These are phyloP conservation scores for Ellobius talpinus DNA, from an alignment of 2,113 vertebrate genomes.

Conservation along the genomic window DNA sequence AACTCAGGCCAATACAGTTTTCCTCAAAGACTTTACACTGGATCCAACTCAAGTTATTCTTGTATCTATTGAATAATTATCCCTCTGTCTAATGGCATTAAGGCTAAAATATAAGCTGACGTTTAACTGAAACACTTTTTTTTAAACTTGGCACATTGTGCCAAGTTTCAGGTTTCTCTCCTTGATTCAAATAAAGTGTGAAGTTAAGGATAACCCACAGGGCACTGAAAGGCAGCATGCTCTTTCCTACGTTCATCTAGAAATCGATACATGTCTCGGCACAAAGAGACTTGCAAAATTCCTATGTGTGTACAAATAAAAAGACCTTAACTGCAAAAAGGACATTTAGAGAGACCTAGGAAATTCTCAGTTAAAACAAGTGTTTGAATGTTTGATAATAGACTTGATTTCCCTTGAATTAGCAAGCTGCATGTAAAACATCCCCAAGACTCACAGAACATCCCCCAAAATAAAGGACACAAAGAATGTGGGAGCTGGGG, in stretches of 20 bases:
- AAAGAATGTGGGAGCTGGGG: too few relatives aligned
- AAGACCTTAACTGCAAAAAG: not conserved
- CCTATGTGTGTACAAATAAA: not conserved
- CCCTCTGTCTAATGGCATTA: not conserved
- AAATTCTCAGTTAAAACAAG: not conserved
- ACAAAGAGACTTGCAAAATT: not conserved
- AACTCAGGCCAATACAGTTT: not conserved
- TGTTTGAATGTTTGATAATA: not conserved
- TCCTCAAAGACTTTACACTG: not conserved
- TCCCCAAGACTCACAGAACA: not conserved
- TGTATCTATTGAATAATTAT: not conserved
- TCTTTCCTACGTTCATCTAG: not conserved
- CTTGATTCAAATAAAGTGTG: not conserved
- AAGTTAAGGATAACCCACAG: not conserved
- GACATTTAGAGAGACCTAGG: not conserved
- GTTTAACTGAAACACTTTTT: not conserved
- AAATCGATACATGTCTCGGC: not conserved
- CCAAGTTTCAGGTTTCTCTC: not conserved
- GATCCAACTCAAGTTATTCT: not conserved
- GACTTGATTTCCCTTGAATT: conserved; percentile 18
- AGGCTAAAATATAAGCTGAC: not conserved
- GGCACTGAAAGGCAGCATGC: not conserved
- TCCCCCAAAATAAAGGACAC: not conserved
- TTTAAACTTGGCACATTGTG: not conserved
- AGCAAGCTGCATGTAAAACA: not conserved